Percentiles rank a stretch among this genome's conserved stretches.
Conservation (phyloP, 2,797 vertebrate genomes). For the Cephalopachus bancanus region DNA sequence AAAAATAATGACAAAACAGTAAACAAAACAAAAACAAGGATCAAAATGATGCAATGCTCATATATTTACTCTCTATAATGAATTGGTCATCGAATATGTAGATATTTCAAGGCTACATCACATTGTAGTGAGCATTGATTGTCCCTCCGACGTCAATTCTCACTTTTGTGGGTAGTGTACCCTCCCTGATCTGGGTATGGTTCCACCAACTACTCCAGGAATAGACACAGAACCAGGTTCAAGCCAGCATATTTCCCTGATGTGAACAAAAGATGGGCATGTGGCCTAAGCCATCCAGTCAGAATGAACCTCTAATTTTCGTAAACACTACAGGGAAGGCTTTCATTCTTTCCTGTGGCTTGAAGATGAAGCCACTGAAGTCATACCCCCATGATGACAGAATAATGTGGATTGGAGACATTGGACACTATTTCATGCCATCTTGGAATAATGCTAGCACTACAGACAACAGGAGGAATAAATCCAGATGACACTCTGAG, state of each 20-base stretch:
- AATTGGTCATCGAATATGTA: background rate
- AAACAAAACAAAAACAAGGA: background rate
- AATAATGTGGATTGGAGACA: background rate
- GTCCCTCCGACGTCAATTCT: background rate
- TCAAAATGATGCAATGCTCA: background rate
- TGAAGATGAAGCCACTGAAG: background rate
- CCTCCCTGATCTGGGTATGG: rapidly evolving
- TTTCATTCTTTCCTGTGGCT: background rate
- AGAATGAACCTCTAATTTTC: background rate
- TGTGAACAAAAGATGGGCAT: background rate
- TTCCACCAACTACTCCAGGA: background rate
- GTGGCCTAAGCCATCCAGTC: background rate
- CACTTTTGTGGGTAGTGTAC: rapidly evolving
- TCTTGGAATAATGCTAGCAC: background rate
- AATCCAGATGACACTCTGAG: background rate
- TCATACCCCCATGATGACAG: background rate
- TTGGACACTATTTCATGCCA: background rate
- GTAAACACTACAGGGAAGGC: background rate
- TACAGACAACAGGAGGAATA: background rate
- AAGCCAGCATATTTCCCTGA: background rate
- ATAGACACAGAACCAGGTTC: background rate
- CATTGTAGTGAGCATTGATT: too few species aligned
- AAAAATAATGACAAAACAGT: background rate
- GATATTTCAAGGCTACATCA: background rate
- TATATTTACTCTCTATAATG: background rate